phyloP scores from a whole-genome alignment of 2,113 vertebrate genomes.

The Stegastes partitus region DNA sequence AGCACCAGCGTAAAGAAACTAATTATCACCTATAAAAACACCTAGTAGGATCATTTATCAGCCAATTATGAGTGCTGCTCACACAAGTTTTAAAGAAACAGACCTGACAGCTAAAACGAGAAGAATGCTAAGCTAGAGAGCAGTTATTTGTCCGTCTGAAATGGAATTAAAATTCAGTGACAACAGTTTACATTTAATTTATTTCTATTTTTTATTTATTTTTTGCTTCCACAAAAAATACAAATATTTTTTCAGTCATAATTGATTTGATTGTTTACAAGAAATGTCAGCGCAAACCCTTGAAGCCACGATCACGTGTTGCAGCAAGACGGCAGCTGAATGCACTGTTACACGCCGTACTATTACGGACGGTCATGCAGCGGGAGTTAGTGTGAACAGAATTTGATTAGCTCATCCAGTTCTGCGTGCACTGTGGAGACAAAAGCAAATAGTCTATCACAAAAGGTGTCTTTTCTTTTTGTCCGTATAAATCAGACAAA shows the following conservation, averaged over 20 bases:
- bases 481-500: slow-evolving; percentile 26
- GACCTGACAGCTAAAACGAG: no score
- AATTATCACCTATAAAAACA: background rate
- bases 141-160: no score
- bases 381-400: slow-evolving; percentile 34
- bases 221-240: no score
- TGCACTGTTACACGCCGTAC: slow-evolving; percentile 19
- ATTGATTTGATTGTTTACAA: slow-evolving; percentile 3
- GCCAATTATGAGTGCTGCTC: background rate
- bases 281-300: slow-evolving; percentile 18
- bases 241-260: background rate
- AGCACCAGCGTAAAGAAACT: background rate
- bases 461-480: slow-evolving; percentile 13
- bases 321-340: slow-evolving; percentile 9
- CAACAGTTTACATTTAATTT: no score
- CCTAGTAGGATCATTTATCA: background rate
- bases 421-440: background rate
- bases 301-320: background rate
- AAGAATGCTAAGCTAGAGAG: background rate
- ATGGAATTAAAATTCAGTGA: no score
- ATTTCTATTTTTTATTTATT: background rate
- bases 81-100: background rate
- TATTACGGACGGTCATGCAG: slow-evolving; percentile 25
- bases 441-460: slow-evolving; percentile 30
- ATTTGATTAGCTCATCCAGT: slow-evolving; percentile 43